These are phyloP conservation scores for Oxyura jamaicensis DNA, from an alignment of 2,113 vertebrate species.

Conservation along the genomic window DNA sequence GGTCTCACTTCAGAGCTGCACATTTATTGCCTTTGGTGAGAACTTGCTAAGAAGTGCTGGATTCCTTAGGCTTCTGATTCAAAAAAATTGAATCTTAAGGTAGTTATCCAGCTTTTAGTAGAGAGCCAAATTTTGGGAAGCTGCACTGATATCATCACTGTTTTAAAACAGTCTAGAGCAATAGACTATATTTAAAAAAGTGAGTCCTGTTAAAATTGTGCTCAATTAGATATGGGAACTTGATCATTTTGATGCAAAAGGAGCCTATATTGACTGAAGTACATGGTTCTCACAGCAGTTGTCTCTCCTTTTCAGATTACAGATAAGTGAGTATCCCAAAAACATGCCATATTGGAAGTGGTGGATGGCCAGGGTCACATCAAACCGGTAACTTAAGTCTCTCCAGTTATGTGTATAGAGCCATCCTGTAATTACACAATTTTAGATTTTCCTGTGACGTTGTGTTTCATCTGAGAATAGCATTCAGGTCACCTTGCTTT, in stretches of 20 bases:
- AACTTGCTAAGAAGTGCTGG: neutral
- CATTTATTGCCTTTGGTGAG: neutral
- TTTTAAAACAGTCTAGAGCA: neutral
- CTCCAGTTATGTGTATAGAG: neutral
- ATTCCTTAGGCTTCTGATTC: neutral
- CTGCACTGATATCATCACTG: neutral
- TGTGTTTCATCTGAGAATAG: neutral
- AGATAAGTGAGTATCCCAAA: slow-evolving; percentile 86
- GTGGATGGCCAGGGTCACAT: slow-evolving; percentile 77
- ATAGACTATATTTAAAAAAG: neutral
- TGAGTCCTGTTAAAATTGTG: neutral
- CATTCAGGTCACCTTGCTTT: neutral
- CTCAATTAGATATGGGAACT: neutral
- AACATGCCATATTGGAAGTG: slow-evolving; percentile 84
- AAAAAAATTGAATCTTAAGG: neutral
- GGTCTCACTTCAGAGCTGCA: neutral
- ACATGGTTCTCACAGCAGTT: neutral
- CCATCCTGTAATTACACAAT: neutral
- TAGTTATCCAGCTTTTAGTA: rapidly evolving
- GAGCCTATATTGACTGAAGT: neutral
- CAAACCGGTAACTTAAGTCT: slow-evolving; percentile 78
- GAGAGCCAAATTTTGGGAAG: neutral
- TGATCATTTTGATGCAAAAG: neutral
- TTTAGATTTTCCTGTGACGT: neutral
- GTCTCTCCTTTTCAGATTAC: slow-evolving; percentile 75